Base-by-base conservation (phyloP, 2,797 vertebrate genomes). In the Sternotherus odoratus region DNA sequence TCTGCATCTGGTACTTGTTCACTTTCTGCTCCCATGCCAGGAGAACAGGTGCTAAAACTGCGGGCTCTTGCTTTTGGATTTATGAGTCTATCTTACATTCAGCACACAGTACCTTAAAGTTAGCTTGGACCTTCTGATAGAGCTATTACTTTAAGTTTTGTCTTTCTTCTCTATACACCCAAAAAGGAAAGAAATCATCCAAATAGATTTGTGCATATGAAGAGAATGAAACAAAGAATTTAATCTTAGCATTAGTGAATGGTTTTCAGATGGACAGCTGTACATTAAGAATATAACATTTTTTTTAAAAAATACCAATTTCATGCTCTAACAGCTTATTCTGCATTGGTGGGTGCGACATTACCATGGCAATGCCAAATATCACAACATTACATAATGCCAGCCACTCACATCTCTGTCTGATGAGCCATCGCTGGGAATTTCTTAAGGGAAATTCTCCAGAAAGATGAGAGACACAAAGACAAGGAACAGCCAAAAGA, bases 261-360 rank as follows among this genome's bases (percentile, higher is more conserved):
- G 92, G 93, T 95, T 97, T 97, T 97, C 96, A 97, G 97, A 98
- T 94, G 97, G 97, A 98, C 97, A 97, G 97, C 97, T 98, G 97
- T 98, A 98, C 95, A 94, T 98, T 97, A 97, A 95, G 97, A 97
- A 97, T 97, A 98, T 97, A 97, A n/a, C n/a, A n/a, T n/a, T n/a
- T n/a, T n/a, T n/a, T n/a, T n/a, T n/a, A 98, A 98, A 98, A 98
- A 98, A 97, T 97, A 97, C 96, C 97, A 98, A 98, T 98, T 98
- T 98, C 97, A 98, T 98, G 98, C 97, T 98, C 98, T 98, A 97
- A 98, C 97, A 98, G 92, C 96, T 98, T 98, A 98, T 97, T 98
- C 97, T 93, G 72, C 96, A 95, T 95, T 97, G 97, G 97, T 97
- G 95, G n/a, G 94, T 95, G 90, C 95, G 94, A 96, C 96, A 95